phyloP scores from a whole-genome alignment of 2,888 invertebrate genomes.

The Limnephilus auricula region DNA sequence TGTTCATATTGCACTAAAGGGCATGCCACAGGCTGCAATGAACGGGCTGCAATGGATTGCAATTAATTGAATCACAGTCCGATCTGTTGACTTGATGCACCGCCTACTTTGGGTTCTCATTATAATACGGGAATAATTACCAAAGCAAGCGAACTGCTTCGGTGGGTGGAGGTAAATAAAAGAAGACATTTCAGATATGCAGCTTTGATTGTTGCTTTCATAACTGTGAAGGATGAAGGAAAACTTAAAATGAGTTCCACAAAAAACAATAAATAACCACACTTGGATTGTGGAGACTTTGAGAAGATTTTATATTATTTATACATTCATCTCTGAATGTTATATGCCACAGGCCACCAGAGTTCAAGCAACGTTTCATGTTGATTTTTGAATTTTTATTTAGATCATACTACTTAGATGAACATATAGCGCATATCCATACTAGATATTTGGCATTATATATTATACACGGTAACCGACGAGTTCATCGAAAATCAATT shows the following conservation, averaged over 20 bases:
- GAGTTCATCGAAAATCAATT: no score
- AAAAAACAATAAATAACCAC: no score
- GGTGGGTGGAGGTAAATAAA: slow-evolving; percentile 4
- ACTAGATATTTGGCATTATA: no score
- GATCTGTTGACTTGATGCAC: slow-evolving; percentile 12
- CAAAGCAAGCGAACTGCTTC: background rate
- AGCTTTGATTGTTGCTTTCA: background rate
- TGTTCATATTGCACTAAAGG: background rate
- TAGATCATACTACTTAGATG: background rate
- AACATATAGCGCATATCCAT: no score
- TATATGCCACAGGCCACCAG: background rate
- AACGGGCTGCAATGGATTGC: background rate
- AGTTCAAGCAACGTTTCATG: background rate
- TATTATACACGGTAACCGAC: no score
- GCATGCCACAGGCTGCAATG: background rate
- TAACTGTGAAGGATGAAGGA: background rate
- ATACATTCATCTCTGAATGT: background rate
- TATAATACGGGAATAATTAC: slow-evolving; percentile 16
- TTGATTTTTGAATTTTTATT: background rate
- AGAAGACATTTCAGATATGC: background rate
- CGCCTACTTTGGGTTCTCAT: slow-evolving; percentile 24
- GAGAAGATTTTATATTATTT: background rate
- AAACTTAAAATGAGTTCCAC: background rate
- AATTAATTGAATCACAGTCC: slow-evolving; percentile 22
- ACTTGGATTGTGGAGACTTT: background rate